These are phyloP conservation scores for Megatriorchis doriae DNA, from an alignment of 2,113 vertebrate species.

Conservation along the genomic window DNA sequence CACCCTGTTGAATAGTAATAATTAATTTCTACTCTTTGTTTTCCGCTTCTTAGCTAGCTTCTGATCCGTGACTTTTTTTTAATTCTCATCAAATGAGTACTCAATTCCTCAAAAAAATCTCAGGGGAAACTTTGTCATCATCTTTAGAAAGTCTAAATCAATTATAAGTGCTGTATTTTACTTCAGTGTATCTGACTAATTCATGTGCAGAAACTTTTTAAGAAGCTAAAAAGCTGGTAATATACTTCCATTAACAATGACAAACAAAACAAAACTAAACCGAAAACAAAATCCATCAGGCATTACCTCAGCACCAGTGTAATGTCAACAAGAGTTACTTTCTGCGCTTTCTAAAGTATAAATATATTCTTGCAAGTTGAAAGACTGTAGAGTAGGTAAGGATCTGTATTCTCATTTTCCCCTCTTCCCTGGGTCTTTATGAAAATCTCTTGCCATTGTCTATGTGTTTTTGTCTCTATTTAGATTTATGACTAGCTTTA, in stretches of 20 bases:
- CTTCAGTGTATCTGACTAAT: neutral
- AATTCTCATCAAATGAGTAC: neutral
- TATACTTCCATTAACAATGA: neutral
- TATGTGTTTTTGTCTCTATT: neutral
- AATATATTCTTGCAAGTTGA: neutral
- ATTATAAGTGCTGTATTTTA: neutral
- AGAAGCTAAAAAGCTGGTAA: neutral
- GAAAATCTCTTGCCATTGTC: neutral
- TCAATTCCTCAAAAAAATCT: neutral
- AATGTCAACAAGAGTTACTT: neutral
- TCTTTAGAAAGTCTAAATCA: neutral
- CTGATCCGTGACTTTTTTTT: neutral
- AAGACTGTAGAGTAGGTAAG: neutral
- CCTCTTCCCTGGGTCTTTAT: neutral
- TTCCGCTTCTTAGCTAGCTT: neutral
- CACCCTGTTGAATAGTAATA: neutral
- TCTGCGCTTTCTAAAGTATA: neutral
- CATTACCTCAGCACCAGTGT: neutral
- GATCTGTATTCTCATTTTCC: neutral
- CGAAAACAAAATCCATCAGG: neutral
- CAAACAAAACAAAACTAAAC: neutral
- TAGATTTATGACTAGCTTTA: neutral
- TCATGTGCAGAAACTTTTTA: neutral
- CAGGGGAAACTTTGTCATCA: neutral
- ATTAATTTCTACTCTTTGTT: neutral